Evolutionary conservation across 2,113 vertebrate species (phyloP).

Genomic region (Chaetura pelagica): DNA sequence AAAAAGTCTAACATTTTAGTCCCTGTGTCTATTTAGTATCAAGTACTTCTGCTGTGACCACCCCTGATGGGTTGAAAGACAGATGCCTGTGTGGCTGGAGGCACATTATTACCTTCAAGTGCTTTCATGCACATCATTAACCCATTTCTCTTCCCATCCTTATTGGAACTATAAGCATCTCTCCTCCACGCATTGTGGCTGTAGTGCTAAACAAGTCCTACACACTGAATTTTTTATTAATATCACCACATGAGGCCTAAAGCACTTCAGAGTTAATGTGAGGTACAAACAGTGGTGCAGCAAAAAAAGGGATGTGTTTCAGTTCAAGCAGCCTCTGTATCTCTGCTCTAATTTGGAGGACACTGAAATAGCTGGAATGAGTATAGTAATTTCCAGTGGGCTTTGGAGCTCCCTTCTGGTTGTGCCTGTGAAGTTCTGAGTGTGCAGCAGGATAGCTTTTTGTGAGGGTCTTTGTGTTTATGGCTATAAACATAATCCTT

Average conservation of each 20-base stretch:
- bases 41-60: background rate
- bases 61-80: background rate
- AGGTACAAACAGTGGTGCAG: background rate
- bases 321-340: background rate
- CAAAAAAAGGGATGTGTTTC: background rate
- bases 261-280: background rate
- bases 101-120: background rate
- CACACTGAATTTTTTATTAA: background rate
- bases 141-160: background rate
- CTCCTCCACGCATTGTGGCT: background rate
- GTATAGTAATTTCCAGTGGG: background rate
- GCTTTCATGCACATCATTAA: background rate
- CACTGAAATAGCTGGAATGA: background rate
- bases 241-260: background rate
- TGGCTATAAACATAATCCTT: constrained; percentile 8
- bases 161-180: background rate
- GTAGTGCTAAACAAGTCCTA: background rate
- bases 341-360: background rate
- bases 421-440: background rate
- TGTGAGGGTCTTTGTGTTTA: background rate
- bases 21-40: background rate
- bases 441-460: background rate
- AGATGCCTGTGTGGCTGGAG: background rate
- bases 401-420: background rate
- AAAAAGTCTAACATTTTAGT: background rate